Percentiles rank a stretch among this genome's conserved stretches.
Conservation (phyloP, 2,797 vertebrate genomes). For the Gambelia wislizenii region DNA sequence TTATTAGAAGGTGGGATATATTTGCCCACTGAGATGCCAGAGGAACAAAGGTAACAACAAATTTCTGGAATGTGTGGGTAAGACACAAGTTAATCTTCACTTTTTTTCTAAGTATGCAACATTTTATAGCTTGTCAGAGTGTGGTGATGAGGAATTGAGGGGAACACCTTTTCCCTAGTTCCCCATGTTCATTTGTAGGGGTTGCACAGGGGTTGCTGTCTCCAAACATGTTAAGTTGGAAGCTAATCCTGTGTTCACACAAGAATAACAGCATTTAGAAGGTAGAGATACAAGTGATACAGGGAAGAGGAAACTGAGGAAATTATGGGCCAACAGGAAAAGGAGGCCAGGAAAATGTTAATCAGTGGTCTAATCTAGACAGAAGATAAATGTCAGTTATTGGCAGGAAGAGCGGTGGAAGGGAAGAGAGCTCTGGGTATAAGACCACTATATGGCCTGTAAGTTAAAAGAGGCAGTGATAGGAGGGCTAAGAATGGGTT, state of each 20-base stretch:
- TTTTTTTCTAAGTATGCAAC: background rate
- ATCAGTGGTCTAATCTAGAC: background rate
- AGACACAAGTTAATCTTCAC: background rate
- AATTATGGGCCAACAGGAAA: background rate
- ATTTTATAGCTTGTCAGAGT: background rate
- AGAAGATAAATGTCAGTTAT: background rate
- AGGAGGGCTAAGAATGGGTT: background rate
- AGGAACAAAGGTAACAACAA: background rate
- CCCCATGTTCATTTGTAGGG: too few relatives aligned
- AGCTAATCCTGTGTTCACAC: background rate
- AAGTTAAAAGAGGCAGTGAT: background rate
- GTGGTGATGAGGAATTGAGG: background rate
- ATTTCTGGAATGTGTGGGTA: background rate
- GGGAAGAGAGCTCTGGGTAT: background rate
- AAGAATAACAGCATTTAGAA: background rate
- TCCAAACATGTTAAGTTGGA: background rate
- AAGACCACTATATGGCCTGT: background rate
- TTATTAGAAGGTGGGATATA: constrained; percentile 48
- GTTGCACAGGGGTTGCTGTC: background rate
- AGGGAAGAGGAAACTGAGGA: background rate
- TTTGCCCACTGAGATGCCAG: constrained; percentile 57
- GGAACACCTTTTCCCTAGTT: background rate
- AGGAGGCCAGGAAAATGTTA: background rate
- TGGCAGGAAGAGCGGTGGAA: background rate
- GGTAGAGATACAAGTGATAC: too few relatives aligned